A percentile compares a stretch with the other conserved stretches of the same genome.
These are phyloP conservation scores for Polypedilum vanderplanki DNA, from an alignment of 1,140 invertebrate genomes.

Conservation along the genomic window DNA sequence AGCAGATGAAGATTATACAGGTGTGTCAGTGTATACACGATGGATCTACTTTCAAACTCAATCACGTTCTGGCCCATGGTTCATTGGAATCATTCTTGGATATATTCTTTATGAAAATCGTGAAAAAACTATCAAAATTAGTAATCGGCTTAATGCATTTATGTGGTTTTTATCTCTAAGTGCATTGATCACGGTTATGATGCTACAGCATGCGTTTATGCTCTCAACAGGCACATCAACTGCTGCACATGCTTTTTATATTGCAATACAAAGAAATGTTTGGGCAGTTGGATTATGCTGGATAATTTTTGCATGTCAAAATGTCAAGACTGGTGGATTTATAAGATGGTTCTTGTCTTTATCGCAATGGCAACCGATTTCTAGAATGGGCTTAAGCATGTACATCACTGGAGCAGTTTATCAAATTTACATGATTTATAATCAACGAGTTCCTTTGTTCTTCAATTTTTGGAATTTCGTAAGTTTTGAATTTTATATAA, in stretches of 20 bases:
- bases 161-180: conserved; percentile 9
- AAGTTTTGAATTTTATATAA: neutral
- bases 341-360: neutral
- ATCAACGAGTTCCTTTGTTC: no score
- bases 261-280: conserved; percentile 45
- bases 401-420: neutral
- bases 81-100: conserved; percentile 38
- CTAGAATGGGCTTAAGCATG: neutral
- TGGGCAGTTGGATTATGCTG: conserved; percentile 49
- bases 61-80: conserved; percentile 35
- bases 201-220: neutral
- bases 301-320: conserved; percentile 51
- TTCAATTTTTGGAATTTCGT: neutral
- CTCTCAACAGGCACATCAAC: neutral
- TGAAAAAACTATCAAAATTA: neutral
- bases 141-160: neutral
- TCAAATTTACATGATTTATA: neutral
- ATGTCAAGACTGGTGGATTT: conserved; percentile 46
- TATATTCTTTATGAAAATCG: conserved; percentile 33
- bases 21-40: no score
- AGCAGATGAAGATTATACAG: neutral
- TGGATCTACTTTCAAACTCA: conserved; percentile 36
- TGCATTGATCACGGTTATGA: neutral
- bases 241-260: conserved; percentile 47
- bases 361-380: neutral